Evolutionary conservation across 2,888 invertebrate genomes (phyloP), one percentile per base, ranked within the genome.

Genomic region (Stenodema calcarata): DNA sequence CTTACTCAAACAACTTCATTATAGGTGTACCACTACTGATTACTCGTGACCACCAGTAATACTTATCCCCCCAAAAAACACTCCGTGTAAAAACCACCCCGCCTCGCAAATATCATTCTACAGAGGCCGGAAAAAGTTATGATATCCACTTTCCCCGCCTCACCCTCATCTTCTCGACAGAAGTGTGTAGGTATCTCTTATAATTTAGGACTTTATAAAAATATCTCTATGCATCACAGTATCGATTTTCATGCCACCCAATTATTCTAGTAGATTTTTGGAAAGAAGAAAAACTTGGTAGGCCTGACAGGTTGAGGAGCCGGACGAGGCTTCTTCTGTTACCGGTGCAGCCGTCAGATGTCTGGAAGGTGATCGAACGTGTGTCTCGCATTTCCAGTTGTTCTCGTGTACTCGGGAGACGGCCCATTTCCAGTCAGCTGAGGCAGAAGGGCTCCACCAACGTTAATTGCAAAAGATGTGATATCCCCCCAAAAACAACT

Each of bases 361-460:
- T 95, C 95, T 87, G 96, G 96, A 89, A 95, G 92, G 91, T 95
- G 95, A 88, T 94, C 94, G 86, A 95, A 93, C 89, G 93, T 92
- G 87, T 91, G 90, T 89, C 90, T 86, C 88, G 89, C 84, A 89
- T 89, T 88, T 12, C 79, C 80, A 18, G 73, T 35, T n/a, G 79
- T 54, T 75, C 88, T 79, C 44, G 86, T 47, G 87, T 87, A 88
- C 54, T 89, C 89, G 0, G 89, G 89, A 75, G 89, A 89, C 41
- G 89, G 89, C 75, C 88, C 88, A 76, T 89, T 89, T 84, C 89
- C 89, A 27, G 89, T 87, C 54, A 90, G 88, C 70, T 89, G 89
- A 23, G 90, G 90, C 76, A 90, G 89, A 62, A 89, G 87, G 3
- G 89, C 87, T 35, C 88, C 87, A 44, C 88, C 81, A 76, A 87